Percentiles rank a stretch among this genome's conserved stretches.
Conservation (phyloP, 1,140 invertebrate species). For the Thaumetopoea pityocampa region DNA sequence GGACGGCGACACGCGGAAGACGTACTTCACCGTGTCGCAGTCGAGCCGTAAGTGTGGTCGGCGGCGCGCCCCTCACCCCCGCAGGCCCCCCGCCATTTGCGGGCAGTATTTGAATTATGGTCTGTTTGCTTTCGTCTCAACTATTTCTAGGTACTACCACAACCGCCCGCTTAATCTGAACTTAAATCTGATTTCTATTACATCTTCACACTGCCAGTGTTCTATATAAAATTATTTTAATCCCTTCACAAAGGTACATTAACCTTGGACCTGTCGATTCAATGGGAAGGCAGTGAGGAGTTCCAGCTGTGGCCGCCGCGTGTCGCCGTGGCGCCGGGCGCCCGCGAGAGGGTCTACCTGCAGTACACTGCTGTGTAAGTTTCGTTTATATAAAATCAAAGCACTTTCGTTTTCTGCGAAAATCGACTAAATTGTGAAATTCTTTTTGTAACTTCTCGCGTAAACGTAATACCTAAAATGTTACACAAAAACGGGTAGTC, state of each 20-base stretch:
- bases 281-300: slow-evolving; percentile 15
- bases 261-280: slow-evolving; percentile 16
- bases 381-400: no score
- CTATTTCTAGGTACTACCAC: no score
- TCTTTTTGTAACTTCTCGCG: no score
- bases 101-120: no score
- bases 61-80: no score
- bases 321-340: slow-evolving; percentile 11
- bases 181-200: not conserved
- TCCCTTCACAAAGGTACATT: slow-evolving; percentile 1
- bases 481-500: no score
- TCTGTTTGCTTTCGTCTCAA: no score
- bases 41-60: slow-evolving; percentile 40
- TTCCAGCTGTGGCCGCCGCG: slow-evolving; percentile 20
- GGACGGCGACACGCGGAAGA: slow-evolving; percentile 36
- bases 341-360: slow-evolving; percentile 18
- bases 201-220: not conserved
- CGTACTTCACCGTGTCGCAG: slow-evolving; percentile 39
- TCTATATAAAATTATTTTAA: not conserved
- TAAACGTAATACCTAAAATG: no score
- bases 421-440: no score
- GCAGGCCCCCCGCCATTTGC: no score
- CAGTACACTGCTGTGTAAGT: slow-evolving; percentile 29
- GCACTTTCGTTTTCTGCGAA: no score
- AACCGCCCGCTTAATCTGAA: no score